Conservation (phyloP, 2,888 invertebrate species). For the Arctia plantaginis region DNA sequence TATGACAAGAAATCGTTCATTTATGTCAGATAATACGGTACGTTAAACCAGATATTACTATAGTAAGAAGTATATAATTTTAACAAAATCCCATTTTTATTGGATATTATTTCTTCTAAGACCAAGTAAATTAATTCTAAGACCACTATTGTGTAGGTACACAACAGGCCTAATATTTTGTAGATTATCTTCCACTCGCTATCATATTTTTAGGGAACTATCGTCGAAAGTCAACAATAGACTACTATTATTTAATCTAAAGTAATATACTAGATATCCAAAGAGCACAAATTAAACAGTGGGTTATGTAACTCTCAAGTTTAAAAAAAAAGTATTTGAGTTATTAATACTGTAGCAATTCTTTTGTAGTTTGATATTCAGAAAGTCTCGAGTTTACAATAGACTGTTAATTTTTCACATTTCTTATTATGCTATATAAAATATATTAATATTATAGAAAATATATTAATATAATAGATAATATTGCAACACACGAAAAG, state of each 20-base stretch:
- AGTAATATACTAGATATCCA: neutral
- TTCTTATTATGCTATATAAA: no score
- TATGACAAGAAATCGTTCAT: neutral
- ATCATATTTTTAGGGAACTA: neutral
- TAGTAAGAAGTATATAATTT: conserved; percentile 7
- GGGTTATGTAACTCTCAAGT: neutral
- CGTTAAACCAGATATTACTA: neutral
- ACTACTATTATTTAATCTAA: neutral
- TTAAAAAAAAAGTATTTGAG: no score
- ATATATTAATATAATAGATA: no score
- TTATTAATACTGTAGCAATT: no score
- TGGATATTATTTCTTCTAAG: neutral
- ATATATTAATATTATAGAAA: no score
- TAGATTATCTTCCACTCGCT: neutral
- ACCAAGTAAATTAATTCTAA: neutral
- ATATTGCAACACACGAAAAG: no score
- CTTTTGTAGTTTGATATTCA: no score
- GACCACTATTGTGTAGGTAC: neutral
- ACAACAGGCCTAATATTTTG: neutral
- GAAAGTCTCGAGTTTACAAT: no score
- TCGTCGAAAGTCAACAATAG: neutral
- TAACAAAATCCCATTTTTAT: neutral
- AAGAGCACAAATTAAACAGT: neutral
- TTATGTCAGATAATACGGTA: neutral
- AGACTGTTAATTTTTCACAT: no score